Evolutionary conservation across 1,140 invertebrate genomes (phyloP).

Genomic region (Polyergus mexicanus): DNA sequence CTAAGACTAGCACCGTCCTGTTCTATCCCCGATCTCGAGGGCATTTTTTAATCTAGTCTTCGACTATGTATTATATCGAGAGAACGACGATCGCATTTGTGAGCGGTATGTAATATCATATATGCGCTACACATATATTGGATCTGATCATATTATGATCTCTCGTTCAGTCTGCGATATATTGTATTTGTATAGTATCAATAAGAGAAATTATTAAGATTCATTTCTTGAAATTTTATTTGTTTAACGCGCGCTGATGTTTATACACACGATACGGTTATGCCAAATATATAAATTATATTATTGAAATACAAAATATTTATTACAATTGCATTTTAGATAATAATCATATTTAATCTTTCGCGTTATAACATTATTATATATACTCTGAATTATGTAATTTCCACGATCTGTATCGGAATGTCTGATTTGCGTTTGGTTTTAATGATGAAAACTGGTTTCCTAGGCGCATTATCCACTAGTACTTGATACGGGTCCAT

Average conservation of each 20-base stretch:
- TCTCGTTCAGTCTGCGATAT: slow-evolving; percentile 13
- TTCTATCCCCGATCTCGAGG: slow-evolving; percentile 83
- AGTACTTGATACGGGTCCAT: slow-evolving; percentile 70
- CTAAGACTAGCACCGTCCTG: slow-evolving; percentile 83
- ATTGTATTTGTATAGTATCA: slow-evolving; percentile 66
- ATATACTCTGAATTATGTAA: not conserved
- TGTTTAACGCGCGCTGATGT: slow-evolving; percentile 45
- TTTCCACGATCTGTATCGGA: slow-evolving; percentile 35
- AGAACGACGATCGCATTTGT: slow-evolving; percentile 33
- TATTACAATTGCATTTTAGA: slow-evolving; percentile 51
- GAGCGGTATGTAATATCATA: slow-evolving; percentile 35
- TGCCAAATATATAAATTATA: slow-evolving; percentile 71
- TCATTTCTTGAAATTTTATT: slow-evolving; percentile 66
- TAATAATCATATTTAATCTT: slow-evolving; percentile 33
- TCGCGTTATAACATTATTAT: not conserved
- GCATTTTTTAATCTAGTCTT: slow-evolving; percentile 85
- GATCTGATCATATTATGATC: slow-evolving; percentile 22
- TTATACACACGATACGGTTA: slow-evolving; percentile 21
- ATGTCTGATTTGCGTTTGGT: slow-evolving; percentile 70
- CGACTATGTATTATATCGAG: slow-evolving; percentile 29
- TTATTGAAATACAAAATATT: slow-evolving; percentile 69
- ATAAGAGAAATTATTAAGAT: slow-evolving; percentile 53
- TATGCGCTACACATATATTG: slow-evolving; percentile 29
- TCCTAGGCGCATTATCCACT: slow-evolving; percentile 71
- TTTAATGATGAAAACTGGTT: slow-evolving; percentile 79